These are phyloP conservation scores for Monochamus alternatus DNA, from an alignment of 2,888 invertebrate genomes.

Conservation along the genomic window DNA sequence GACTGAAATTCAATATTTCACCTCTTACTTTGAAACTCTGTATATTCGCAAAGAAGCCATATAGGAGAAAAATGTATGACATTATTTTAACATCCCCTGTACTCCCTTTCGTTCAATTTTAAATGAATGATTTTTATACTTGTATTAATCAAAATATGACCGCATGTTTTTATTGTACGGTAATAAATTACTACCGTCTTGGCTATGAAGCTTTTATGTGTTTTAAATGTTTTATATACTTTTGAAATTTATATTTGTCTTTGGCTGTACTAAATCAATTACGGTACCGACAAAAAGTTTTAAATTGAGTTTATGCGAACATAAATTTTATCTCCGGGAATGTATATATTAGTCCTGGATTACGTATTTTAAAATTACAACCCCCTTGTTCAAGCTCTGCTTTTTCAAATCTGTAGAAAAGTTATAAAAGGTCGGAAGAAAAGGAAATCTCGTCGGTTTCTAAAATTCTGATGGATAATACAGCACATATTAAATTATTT, in stretches of 20 bases:
- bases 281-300: slow-evolving; percentile 3
- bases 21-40: too few relatives aligned
- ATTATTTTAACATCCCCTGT: too few relatives aligned
- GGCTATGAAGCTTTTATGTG: background rate
- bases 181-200: slow-evolving; percentile 8
- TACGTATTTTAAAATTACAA: slow-evolving; percentile 1
- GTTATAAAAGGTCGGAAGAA: background rate
- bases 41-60: too few relatives aligned
- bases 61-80: too few relatives aligned
- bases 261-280: slow-evolving; percentile 7
- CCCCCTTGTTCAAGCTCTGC: background rate
- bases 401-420: background rate
- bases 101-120: background rate
- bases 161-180: background rate
- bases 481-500: too few relatives aligned
- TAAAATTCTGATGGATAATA: background rate
- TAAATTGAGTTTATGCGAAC: slow-evolving; percentile 13
- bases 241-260: background rate
- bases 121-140: background rate
- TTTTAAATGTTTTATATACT: slow-evolving; percentile 15
- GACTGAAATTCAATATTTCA: too few relatives aligned
- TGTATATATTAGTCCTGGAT: slow-evolving; percentile 15
- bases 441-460: background rate
- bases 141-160: background rate
- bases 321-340: slow-evolving; percentile 12